These are phyloP conservation scores for Drosophila aff. DNA, from an alignment of 1,140 invertebrate species.

Conservation along the genomic window DNA sequence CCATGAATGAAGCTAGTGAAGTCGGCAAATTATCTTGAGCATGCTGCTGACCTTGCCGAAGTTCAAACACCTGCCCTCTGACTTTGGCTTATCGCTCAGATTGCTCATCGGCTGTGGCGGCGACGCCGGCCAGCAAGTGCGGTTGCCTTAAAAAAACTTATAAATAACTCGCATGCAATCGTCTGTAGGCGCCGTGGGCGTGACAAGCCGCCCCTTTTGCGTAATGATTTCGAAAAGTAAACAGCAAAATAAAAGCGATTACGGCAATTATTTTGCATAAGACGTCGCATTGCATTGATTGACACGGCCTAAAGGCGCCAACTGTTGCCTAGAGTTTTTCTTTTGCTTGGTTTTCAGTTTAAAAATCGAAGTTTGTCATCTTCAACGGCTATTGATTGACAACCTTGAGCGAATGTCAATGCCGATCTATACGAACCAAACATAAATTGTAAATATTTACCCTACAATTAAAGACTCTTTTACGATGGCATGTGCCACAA, in stretches of 20 bases:
- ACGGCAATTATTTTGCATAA: conserved; percentile 51
- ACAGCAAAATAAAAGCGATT: conserved; percentile 47
- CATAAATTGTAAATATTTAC: conserved; percentile 43
- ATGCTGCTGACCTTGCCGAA: conserved; percentile 64
- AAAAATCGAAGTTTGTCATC: conserved; percentile 5
- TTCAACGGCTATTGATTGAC: conserved; percentile 8
- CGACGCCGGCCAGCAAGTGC: conserved; percentile 5
- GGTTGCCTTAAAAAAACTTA: conserved; percentile 19
- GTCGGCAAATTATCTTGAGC: conserved; percentile 51
- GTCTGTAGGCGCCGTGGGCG: conserved; percentile 55
- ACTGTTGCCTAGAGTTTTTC: background rate
- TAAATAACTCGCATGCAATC: conserved; percentile 59
- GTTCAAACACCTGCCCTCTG: conserved; percentile 79
- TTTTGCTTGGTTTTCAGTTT: background rate
- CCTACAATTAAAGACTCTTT: conserved; percentile 20
- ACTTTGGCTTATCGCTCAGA: conserved; percentile 65
- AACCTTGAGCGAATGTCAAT: conserved; percentile 33
- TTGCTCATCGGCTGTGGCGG: conserved; percentile 25
- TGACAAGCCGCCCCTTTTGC: conserved; percentile 45
- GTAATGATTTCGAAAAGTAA: conserved; percentile 57
- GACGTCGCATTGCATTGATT: conserved; percentile 50
- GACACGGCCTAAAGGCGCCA: conserved; percentile 22
- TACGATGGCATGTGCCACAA: conserved; percentile 13
- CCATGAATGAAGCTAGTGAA: conserved; percentile 16
- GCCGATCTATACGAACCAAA: conserved; percentile 5